Evolutionary conservation across 2,888 invertebrate species (phyloP), one percentile per base, ranked within the genome.

Genomic region (Acanthopleura granulata): DNA sequence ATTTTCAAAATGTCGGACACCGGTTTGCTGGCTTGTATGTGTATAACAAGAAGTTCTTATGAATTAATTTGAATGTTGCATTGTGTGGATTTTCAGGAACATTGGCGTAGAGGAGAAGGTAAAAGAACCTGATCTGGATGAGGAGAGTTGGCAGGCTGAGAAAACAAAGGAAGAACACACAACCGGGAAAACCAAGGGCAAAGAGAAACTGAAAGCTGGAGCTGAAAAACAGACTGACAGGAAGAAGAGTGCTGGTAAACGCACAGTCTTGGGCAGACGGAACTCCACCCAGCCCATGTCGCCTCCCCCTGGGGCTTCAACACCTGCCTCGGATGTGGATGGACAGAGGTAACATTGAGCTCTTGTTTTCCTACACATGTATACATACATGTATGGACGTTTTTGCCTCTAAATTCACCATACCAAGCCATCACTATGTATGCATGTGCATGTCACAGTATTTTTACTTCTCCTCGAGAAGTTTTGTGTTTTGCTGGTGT

Each of bases 91-190:
- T 76, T 76, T 29, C 80, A 89, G 89, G 40, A 89, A 89, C 73
- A 80, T 88, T 74, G 83, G 83, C 25, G 76, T 81, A 27, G 84
- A 88, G 15, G 88, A 89, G 12, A 85, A 83, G 66, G 74, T 81
- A 3, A 85, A 86, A 74, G 88, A 88, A 29, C 77, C 81, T 11
- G 89, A 89, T 30, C 77, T 78, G 0, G 89, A 89, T 49, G 90
- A 90, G 49, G 88, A 88, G 74, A 88, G 87, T 66, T 83, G 84
- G 11, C 89, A 88, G 11, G 88, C 88, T 16, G 89, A 88, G 73
- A 85, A 86, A 66, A 86, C 85, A 72, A 87, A 87, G n/a, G 87
- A 87, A 16, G 81, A 86, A 73, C 78, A 81, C 11, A 85, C 85
- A 22, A 84, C 88, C 16, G 86, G 86, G 11, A 85, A 85, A 71